Evolutionary conservation across 2,888 invertebrate genomes (phyloP).

Genomic region (Drosophila melanosoma): DNA sequence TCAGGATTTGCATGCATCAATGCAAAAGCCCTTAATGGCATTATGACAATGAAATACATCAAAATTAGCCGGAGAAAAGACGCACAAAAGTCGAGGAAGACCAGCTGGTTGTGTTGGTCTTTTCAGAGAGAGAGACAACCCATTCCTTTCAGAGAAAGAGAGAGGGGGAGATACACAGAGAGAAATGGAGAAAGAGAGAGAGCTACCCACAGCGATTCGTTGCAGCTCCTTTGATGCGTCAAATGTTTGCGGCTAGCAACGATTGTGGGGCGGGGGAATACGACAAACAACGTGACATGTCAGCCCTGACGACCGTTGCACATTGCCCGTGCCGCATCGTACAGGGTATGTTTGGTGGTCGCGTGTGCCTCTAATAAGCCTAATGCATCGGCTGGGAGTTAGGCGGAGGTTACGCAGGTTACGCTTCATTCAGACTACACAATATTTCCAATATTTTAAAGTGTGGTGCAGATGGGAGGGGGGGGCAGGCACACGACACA

Average conservation of each 20-base stretch:
- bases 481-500: constrained; percentile 59
- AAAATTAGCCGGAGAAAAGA: constrained; percentile 33
- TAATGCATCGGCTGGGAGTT: constrained; percentile 59
- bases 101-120: neutral
- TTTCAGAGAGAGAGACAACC: neutral
- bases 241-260: constrained; percentile 67
- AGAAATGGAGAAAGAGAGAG: neutral
- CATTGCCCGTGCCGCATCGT: constrained; percentile 45
- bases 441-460: constrained; percentile 82
- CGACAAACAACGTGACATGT: constrained; percentile 25
- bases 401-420: constrained; percentile 35
- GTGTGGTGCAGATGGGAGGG: constrained; percentile 46
- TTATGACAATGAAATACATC: constrained; percentile 59
- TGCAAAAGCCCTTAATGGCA: constrained; percentile 57
- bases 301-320: constrained; percentile 75
- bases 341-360: constrained; percentile 40
- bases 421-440: constrained; percentile 63
- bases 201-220: constrained; percentile 46
- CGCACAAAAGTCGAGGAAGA: constrained; percentile 1
- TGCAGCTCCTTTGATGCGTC: constrained; percentile 71
- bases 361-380: constrained; percentile 77
- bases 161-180: neutral
- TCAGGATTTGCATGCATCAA: constrained; percentile 81
- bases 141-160: neutral
- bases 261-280: neutral